Percentiles rank a stretch among this genome's conserved stretches.
These are phyloP conservation scores for Nysson spinosus DNA, from an alignment of 2,888 invertebrate genomes.

Conservation along the genomic window DNA sequence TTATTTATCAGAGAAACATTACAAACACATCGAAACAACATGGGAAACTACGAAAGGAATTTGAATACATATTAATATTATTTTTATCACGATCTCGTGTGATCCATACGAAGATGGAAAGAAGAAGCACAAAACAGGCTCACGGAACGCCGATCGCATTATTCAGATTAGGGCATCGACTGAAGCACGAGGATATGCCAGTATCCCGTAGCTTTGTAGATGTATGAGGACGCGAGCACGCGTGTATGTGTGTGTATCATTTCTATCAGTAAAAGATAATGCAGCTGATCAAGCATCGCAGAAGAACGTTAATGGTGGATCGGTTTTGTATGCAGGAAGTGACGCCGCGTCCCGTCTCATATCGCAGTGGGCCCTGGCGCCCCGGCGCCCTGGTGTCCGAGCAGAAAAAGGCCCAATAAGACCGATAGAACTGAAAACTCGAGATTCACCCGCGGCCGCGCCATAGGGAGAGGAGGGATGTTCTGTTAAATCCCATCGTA, in stretches of 20 bases:
- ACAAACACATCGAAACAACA: slow-evolving; percentile 21
- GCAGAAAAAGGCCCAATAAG: slow-evolving; percentile 61
- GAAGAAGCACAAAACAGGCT: slow-evolving; percentile 35
- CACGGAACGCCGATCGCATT: slow-evolving; percentile 50
- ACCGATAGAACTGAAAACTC: slow-evolving; percentile 59
- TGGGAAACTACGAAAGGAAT: too few species aligned
- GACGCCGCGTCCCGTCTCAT: slow-evolving; percentile 59
- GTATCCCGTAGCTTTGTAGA: slow-evolving; percentile 26
- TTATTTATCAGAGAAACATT: too few species aligned
- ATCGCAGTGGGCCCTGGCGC: slow-evolving; percentile 59
- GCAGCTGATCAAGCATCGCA: slow-evolving; percentile 51
- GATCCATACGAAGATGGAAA: slow-evolving; percentile 44
- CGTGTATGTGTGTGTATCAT: slow-evolving; percentile 19
- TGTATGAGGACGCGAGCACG: slow-evolving; percentile 26
- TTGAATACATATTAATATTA: too few species aligned
- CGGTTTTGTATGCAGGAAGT: slow-evolving; percentile 70
- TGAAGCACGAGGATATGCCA: slow-evolving; percentile 37
- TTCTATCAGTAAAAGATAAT: slow-evolving; percentile 56
- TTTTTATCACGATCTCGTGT: slow-evolving; percentile 37
- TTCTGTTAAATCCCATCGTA: slow-evolving; percentile 63
- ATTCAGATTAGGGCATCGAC: slow-evolving; percentile 54
- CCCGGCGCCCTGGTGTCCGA: slow-evolving; percentile 56
- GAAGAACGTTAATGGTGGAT: slow-evolving; percentile 66
- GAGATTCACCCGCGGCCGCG: slow-evolving; percentile 58
- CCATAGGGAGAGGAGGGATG: slow-evolving; percentile 41